Base-by-base conservation (phyloP, 2,888 invertebrate species). In the Perithous albicinctus region DNA sequence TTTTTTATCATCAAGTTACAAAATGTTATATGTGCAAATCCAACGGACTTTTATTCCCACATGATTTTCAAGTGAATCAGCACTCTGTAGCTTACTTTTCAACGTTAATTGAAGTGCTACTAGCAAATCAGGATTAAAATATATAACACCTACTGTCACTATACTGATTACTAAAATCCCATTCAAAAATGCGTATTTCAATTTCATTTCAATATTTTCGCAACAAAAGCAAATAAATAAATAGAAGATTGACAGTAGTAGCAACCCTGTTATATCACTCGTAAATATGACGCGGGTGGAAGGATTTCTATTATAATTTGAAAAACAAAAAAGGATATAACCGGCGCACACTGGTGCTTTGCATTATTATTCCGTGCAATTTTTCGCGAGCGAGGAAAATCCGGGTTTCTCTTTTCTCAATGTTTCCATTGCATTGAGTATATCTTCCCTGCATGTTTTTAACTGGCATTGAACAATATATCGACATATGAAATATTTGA, bases 381-480 rank as follows among this genome's bases (percentile, higher is more conserved):
- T 79, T 79, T 69, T 74, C 59, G 41, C 59, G 35, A 69, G 56
- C 32, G 66, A 61, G 20, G 61, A 69, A 77, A 77, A 69, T 77
- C 76, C 48, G 29, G 15, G 59, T 69, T 46, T 12, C 18, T 51
- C 15, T 35, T 35, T 76, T 67, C 48, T 18, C 46, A 38, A 26
- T n/a, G 54, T 46, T 64, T 69, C 41, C 69, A 46, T 66, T 78
- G 54, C 20, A 72, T 74, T 77, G 66, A 77, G 61, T 48, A 43
- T 41, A 35, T 66, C 73, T 73, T 73, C n/a, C 48, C 35, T 66
- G 38, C 38, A 59, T 59, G 29, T 38, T 61, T 32, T 46, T 29
- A 29, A 4, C 26, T 18, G 12, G n/a, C n/a, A 59, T 59, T 35
- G 59, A 67, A 35, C 23, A 32, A 67, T 32, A 35, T 32, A n/a